Percentiles rank a stretch among this genome's conserved stretches.
These are phyloP conservation scores for Pseudobourletiella spinata DNA, from an alignment of 1,140 invertebrate species.

Conservation along the genomic window DNA sequence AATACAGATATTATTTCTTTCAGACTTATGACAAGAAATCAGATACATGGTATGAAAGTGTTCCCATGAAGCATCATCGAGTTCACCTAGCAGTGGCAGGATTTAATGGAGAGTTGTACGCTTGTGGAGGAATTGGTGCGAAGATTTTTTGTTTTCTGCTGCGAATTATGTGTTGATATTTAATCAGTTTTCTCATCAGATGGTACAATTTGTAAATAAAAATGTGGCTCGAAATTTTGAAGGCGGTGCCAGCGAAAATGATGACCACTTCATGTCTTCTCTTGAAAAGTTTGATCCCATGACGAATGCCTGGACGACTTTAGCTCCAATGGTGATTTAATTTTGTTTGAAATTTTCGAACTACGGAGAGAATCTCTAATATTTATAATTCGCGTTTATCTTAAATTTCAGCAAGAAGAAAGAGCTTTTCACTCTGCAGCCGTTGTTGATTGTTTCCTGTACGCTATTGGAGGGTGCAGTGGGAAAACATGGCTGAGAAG, in stretches of 20 bases:
- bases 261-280: conserved; percentile 31
- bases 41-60: conserved; percentile 35
- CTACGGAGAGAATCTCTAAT: too few relatives aligned
- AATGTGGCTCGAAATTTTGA: neutral
- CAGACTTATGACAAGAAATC: conserved; percentile 36
- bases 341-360: too few relatives aligned
- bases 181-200: too few relatives aligned
- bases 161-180: conserved; percentile 1
- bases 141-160: too few relatives aligned
- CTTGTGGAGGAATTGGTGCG: conserved; percentile 38
- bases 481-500: conserved; percentile 38
- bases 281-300: conserved; percentile 37
- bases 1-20: too few relatives aligned
- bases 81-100: conserved; percentile 36
- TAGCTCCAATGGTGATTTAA: conserved; percentile 35
- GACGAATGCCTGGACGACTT: conserved; percentile 33
- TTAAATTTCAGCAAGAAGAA: conserved; percentile 32
- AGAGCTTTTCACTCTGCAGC: conserved; percentile 38
- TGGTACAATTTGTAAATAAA: too few relatives aligned
- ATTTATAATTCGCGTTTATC: too few relatives aligned
- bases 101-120: conserved; percentile 37
- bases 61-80: conserved; percentile 35
- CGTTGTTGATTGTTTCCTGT: conserved; percentile 38
- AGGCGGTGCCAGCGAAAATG: conserved; percentile 29
- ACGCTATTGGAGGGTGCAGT: conserved; percentile 39